Conservation (phyloP, 2,888 invertebrate species). For the Heliconius ismenius region DNA sequence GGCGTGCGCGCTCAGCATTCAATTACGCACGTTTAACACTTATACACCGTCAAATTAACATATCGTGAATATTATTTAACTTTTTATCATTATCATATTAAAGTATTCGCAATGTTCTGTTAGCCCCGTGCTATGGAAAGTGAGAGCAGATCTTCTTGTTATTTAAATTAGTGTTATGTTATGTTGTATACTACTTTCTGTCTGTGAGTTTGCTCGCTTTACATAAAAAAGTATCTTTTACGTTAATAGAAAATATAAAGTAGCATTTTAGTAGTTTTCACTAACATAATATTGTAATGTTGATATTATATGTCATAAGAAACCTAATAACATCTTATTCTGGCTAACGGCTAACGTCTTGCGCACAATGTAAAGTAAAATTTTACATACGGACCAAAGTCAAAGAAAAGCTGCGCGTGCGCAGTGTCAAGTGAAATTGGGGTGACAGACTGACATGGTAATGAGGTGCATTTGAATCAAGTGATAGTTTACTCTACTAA, state of each 20-base stretch:
- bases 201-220: not conserved
- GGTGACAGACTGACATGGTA: slow-evolving; percentile 42
- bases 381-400: not conserved
- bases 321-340: no score
- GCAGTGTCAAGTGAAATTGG: slow-evolving; percentile 45
- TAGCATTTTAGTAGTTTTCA: not conserved
- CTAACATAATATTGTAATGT: no score
- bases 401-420: slow-evolving; percentile 60
- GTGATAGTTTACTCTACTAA: slow-evolving; percentile 30
- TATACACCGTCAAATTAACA: slow-evolving; percentile 72
- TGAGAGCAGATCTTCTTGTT: slow-evolving; percentile 18
- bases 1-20: slow-evolving; percentile 50
- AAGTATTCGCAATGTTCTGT: slow-evolving; percentile 43
- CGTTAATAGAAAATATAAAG: not conserved
- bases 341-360: no score
- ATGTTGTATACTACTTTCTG: not conserved
- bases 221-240: not conserved
- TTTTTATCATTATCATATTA: slow-evolving; percentile 66
- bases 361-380: not conserved
- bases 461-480: slow-evolving; percentile 35
- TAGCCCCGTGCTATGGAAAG: slow-evolving; percentile 9
- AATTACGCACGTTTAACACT: slow-evolving; percentile 73
- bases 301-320: no score
- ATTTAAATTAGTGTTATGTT: slow-evolving; percentile 2
- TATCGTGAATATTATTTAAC: slow-evolving; percentile 79